These are phyloP conservation scores for Benthosema pterotum DNA, from an alignment of 2,797 vertebrate species.

Conservation along the genomic window DNA sequence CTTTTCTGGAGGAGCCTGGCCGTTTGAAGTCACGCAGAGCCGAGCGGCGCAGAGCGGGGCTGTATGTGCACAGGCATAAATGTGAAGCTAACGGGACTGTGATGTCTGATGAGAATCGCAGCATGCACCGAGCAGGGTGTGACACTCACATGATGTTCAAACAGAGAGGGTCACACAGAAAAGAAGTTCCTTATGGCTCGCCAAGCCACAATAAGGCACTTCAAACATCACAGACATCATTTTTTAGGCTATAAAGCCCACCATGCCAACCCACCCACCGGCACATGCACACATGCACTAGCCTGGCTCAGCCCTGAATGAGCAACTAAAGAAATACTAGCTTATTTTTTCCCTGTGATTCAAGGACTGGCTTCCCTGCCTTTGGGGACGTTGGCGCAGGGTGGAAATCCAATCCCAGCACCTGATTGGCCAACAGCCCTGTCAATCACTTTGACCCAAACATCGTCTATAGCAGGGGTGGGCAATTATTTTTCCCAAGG, in stretches of 20 bases:
- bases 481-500: too few species aligned
- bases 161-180: slow-evolving; percentile 19
- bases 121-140: slow-evolving; percentile 6
- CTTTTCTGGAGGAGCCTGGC: slow-evolving; percentile 8
- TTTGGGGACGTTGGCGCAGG: too few species aligned
- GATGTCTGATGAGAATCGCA: slow-evolving; percentile 41
- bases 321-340: too few species aligned
- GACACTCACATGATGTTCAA: slow-evolving; percentile 9
- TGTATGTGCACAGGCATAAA: slow-evolving; percentile 50
- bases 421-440: too few species aligned
- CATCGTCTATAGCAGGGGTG: too few species aligned
- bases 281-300: background rate
- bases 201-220: slow-evolving; percentile 21
- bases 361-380: too few species aligned
- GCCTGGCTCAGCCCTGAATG: too few species aligned
- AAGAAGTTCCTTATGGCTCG: slow-evolving; percentile 22
- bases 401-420: too few species aligned
- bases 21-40: slow-evolving; percentile 45
- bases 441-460: too few species aligned
- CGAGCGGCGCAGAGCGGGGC: slow-evolving; percentile 30
- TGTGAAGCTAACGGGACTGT: slow-evolving; percentile 33
- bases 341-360: too few species aligned
- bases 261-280: background rate
- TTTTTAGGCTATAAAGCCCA: background rate
- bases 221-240: slow-evolving; percentile 13